Conservation (phyloP, 1,140 invertebrate genomes). For the Drosophila arawakana region DNA sequence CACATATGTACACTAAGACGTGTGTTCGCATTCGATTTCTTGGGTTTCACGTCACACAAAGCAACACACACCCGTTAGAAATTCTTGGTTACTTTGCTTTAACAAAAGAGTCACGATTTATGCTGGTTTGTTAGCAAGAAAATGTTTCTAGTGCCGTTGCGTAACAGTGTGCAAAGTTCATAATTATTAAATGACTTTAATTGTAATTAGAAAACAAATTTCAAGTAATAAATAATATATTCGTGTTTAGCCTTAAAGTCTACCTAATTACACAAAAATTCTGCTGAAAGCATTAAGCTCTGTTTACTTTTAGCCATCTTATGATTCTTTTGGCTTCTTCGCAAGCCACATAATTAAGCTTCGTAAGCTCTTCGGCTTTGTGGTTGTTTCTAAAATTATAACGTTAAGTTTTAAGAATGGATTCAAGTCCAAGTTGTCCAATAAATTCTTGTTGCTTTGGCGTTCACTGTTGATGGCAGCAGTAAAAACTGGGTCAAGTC, state of each 20-base stretch:
- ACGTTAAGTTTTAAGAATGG: not conserved
- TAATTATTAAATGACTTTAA: not conserved
- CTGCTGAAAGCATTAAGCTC: not conserved
- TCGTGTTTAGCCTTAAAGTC: not conserved
- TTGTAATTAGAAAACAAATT: not conserved
- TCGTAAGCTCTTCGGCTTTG: constrained; percentile 6
- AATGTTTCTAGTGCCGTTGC: constrained; percentile 1
- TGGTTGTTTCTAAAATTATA: not conserved
- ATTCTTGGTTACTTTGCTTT: constrained; percentile 17
- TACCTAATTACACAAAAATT: too few species aligned
- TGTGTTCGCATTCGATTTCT: constrained; percentile 22
- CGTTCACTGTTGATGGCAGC: not conserved
- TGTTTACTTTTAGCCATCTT: not conserved
- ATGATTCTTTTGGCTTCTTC: not conserved
- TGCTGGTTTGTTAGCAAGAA: not conserved
- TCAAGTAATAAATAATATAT: not conserved
- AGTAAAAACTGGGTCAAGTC: constrained; percentile 66
- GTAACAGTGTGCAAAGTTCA: constrained; percentile 2
- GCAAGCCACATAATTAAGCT: constrained; percentile 15
- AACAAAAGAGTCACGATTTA: constrained; percentile 1
- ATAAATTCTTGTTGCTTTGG: constrained; percentile 1
- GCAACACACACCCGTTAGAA: not conserved
- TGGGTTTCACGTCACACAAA: constrained; percentile 5
- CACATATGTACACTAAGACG: not conserved
- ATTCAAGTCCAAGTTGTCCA: not conserved